Evolutionary conservation across 1,140 invertebrate genomes (phyloP), one percentile per base, ranked within the genome.

Genomic region (Sycophila sp.): DNA sequence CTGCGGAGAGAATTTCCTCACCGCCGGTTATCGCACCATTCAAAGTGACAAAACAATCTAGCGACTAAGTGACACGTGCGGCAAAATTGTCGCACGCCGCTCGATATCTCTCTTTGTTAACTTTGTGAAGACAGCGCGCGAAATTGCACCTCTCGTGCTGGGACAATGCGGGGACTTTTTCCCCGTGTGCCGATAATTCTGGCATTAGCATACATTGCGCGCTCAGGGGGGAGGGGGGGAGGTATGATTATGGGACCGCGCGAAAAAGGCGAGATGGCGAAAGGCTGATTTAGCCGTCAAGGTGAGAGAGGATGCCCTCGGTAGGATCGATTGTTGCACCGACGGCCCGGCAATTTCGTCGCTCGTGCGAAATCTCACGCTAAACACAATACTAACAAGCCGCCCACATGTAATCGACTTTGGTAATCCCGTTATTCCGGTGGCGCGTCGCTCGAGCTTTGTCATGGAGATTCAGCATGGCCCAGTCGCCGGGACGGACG

Each of bases 391-490:
- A 53, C 47, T 53, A 53, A 65, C 62, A 65, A 53, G 32, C 32
- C 47, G 26, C 32, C 42, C 58, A 51, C 60, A 65, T 70, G 56
- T 72, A 74, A 73, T 56, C 71, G 71, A 67, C 60, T 75, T 64
- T 66, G 59, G 68, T 79, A 71, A 78, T 75, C 74, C 71, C 62
- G 65, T 71, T 70, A 53, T 64, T 55, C 62, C 67, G 58, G 40
- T 30, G 3, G 11, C 45, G 10, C 17, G 65, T 47, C 56, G 72
- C 38, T 47, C 58, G 26, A 55, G 71, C 73, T 76, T 79, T 78
- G 78, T 76, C 76, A 78, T 74, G 71, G 64, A 73, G 71, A 75
- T 64, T 60, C 55, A 71, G 28, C 55, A 75, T 36, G 26, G 53
- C 59, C 17, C 26, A 30, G 65, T n/a, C n/a, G n/a, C n/a, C 22